Evolutionary conservation across 1,140 invertebrate genomes (phyloP).

Genomic region (Globodera rostochiensis): DNA sequence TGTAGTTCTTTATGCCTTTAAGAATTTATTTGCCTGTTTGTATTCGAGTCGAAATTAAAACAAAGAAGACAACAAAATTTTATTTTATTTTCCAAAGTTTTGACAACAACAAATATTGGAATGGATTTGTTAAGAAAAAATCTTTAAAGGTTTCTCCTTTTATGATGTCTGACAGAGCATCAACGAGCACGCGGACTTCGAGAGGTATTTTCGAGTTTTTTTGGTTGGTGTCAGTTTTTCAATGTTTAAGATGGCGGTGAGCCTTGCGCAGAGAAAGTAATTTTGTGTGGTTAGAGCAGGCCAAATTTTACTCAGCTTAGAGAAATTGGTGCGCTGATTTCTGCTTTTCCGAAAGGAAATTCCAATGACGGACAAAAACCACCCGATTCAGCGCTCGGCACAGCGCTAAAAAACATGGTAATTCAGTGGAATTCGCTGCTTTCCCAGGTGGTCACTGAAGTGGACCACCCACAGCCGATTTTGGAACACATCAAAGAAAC

Average conservation of each 20-base stretch:
- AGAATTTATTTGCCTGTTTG: not conserved
- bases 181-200: not conserved
- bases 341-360: conserved; percentile 24
- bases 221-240: conserved; percentile 6
- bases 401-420: conserved; percentile 41
- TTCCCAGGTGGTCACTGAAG: conserved; percentile 26
- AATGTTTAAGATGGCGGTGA: conserved; percentile 7
- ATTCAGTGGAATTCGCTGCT: conserved; percentile 47
- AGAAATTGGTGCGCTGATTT: conserved; percentile 1
- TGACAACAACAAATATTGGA: not conserved
- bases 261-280: not conserved
- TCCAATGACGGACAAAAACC: conserved; percentile 12
- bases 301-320: not conserved
- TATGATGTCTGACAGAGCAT: not conserved
- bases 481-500: conserved; percentile 47
- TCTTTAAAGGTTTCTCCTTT: not conserved
- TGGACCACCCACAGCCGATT: conserved; percentile 39
- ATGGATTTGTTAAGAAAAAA: not conserved
- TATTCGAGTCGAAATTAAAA: not conserved
- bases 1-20: not conserved
- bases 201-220: not conserved
- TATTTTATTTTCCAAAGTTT: not conserved
- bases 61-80: not conserved
- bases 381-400: conserved; percentile 31
- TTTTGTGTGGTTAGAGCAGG: not conserved